A percentile compares a stretch with the other conserved stretches of the same genome.
phyloP scores from a whole-genome alignment of 1,140 invertebrate species.

The Medauroidea extradentata region DNA sequence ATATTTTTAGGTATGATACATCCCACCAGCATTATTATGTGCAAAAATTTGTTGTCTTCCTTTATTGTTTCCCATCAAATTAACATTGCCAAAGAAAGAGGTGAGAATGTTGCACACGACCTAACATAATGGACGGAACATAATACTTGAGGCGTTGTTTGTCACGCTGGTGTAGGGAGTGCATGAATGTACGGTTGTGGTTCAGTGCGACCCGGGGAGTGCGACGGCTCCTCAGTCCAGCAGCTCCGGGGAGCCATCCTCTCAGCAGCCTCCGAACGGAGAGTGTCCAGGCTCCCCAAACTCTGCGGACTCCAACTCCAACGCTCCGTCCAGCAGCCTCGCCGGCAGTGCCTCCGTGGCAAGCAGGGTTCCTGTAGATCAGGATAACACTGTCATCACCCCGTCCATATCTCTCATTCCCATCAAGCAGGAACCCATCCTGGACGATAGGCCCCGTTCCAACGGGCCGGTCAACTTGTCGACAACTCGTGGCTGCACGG shows the following conservation, averaged over 20 bases:
- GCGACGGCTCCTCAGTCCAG: conserved; percentile 1
- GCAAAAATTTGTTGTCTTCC: too few species aligned
- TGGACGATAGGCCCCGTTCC: conserved; percentile 30
- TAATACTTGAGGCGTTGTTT: too few species aligned
- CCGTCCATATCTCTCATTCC: conserved; percentile 81
- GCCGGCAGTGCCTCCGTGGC: conserved; percentile 51
- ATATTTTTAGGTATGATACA: too few species aligned
- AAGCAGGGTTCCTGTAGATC: too few species aligned
- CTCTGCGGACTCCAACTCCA: conserved; percentile 69
- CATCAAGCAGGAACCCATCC: conserved; percentile 67
- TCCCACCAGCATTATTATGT: too few species aligned
- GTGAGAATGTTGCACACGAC: too few species aligned
- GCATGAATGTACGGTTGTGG: too few species aligned
- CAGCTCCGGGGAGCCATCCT: neutral
- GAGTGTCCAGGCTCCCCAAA: conserved; percentile 64
- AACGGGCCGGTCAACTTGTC: conserved; percentile 37
- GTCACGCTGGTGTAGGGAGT: too few species aligned
- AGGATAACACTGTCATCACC: conserved; percentile 61
- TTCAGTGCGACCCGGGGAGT: too few species aligned
- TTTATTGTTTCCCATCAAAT: too few species aligned
- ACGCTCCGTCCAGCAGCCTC: conserved; percentile 63
- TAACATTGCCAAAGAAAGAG: too few species aligned
- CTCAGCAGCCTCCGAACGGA: conserved; percentile 33
- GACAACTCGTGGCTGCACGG: conserved; percentile 21
- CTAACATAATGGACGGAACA: too few species aligned